Base-by-base conservation (phyloP, 1,140 invertebrate species). In the Aphelenchoides besseyi region DNA sequence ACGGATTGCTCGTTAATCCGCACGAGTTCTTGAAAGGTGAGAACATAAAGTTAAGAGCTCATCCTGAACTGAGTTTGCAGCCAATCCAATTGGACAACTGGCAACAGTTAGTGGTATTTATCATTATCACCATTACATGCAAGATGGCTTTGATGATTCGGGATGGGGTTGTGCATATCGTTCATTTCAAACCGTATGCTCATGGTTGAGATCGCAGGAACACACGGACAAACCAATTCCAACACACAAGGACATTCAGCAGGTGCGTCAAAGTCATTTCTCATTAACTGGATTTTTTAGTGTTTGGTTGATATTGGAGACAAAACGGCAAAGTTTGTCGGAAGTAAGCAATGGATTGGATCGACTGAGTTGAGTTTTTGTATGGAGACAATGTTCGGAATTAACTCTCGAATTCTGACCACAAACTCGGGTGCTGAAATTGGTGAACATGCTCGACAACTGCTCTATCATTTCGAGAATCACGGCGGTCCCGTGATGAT, bases 91-190 rank as follows among this genome's bases (percentile, higher is more conserved):
- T 30, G 88, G 88, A 18, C 86, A 87, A 74, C 76, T 89, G 23
- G 87, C 88, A 68, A 69, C 92, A 32, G 92, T 98, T 1, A 86
- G 90, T 72, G 95, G 96, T 1, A 88, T 89, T 66, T 98, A 98
- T 85, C 87, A 89, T 0, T 99, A 98, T 87, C 90, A 95, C 85
- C 96, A 98, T 85, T 99, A 99, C 82, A 92, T 94, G 90, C 95
- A 98, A 87, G 90, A 98, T 83, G 88, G 89, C 76, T 90, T 95
- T 82, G 91, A 98, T 86, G 97, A 99, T 83, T 90, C 91, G 85
- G 95, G 94, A 30, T 99, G 97, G 97, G 97, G 97, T 16, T 99
- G 97, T 88, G 96, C 97, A 0, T 99, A 99, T 82, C 88, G 97
- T 71, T 98, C 95, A 3, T 87, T 99, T 71, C 97, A 99, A 87